Percentiles rank a stretch among this genome's conserved stretches.
Conservation (phyloP, 2,113 vertebrate species). For the Dicrurus megarhynchus region DNA sequence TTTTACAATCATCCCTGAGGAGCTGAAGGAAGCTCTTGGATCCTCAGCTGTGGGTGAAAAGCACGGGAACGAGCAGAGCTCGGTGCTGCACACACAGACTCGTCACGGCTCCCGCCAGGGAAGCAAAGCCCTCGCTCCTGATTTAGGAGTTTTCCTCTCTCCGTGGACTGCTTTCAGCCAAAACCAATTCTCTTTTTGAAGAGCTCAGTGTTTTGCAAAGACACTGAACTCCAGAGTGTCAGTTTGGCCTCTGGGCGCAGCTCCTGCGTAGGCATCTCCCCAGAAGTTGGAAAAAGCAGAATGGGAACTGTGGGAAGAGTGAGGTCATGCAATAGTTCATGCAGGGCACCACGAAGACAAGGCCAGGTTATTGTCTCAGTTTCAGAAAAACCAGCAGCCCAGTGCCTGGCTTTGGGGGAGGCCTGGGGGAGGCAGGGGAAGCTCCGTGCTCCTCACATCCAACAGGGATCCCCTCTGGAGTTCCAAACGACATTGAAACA, state of each 20-base stretch:
- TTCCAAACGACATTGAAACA: slow-evolving; percentile 67
- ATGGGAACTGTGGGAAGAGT: background rate
- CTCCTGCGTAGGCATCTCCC: background rate
- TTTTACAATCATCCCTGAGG: background rate
- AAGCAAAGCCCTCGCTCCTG: background rate
- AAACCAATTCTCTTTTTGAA: background rate
- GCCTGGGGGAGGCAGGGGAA: background rate
- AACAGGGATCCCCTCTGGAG: slow-evolving; percentile 81
- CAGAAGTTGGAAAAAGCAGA: slow-evolving; percentile 57
- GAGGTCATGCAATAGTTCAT: slow-evolving; percentile 71
- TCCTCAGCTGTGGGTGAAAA: background rate
- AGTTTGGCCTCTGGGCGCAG: background rate
- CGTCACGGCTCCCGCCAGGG: background rate
- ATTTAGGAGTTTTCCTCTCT: background rate
- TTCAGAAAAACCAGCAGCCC: background rate
- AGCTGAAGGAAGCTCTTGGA: background rate
- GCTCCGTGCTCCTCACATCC: slow-evolving; percentile 84
- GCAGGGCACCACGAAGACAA: background rate
- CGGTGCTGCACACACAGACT: background rate
- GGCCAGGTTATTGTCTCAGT: background rate
- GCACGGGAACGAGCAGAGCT: rapidly evolving
- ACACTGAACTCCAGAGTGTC: background rate
- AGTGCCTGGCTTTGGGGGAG: background rate
- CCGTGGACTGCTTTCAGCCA: background rate
- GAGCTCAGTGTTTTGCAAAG: background rate